These are phyloP conservation scores for Sapayoa aenigma DNA, from an alignment of 2,113 vertebrate genomes.

Conservation along the genomic window DNA sequence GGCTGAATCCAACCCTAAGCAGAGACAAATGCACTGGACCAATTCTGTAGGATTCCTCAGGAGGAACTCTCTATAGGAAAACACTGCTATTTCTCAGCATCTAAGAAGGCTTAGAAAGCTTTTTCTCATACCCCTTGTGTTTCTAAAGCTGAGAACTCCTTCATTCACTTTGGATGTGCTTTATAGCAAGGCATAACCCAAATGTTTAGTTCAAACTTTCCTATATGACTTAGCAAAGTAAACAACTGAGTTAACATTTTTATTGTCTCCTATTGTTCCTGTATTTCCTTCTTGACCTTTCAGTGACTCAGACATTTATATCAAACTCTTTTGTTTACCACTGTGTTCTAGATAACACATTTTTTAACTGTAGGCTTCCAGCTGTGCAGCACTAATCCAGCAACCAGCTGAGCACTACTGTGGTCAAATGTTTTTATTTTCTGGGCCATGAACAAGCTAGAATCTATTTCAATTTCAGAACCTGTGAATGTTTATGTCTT, in stretches of 20 bases:
- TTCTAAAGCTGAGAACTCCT: background rate
- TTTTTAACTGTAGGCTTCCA: background rate
- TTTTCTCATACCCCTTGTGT: background rate
- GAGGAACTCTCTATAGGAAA: background rate
- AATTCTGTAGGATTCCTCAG: background rate
- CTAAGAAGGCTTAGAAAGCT: background rate
- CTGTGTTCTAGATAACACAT: background rate
- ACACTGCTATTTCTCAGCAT: background rate
- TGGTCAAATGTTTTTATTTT: constrained; percentile 32
- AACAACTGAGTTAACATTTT: background rate
- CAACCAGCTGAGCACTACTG: background rate
- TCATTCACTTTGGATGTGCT: background rate
- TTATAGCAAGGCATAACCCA: background rate
- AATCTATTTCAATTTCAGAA: background rate
- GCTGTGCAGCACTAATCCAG: background rate
- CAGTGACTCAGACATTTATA: background rate
- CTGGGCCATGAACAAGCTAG: background rate
- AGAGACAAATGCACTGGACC: background rate
- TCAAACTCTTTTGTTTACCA: background rate
- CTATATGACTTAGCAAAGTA: background rate
- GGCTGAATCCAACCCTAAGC: background rate
- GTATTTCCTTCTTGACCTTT: background rate
- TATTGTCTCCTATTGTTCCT: background rate
- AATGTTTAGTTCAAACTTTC: background rate
- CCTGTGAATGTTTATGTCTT: background rate